These are phyloP conservation scores for Vultur gryphus DNA, from an alignment of 2,797 vertebrate species.

Conservation along the genomic window DNA sequence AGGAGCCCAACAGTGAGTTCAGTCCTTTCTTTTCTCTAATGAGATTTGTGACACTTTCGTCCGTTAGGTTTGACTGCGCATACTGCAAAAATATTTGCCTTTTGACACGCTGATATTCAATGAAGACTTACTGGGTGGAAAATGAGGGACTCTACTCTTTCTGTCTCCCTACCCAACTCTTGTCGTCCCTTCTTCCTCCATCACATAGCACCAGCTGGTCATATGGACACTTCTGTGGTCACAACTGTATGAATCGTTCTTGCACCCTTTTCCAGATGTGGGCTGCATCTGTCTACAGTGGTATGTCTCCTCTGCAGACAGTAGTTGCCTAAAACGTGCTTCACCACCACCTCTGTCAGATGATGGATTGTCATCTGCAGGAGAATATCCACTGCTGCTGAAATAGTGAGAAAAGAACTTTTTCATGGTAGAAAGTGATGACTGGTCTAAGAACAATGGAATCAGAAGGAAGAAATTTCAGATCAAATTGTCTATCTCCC, in stretches of 20 bases:
- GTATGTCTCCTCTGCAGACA: background rate
- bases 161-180: background rate
- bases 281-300: background rate
- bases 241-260: background rate
- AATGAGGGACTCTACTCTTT: background rate
- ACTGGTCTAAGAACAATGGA: background rate
- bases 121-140: background rate
- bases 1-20: slow-evolving; percentile 88
- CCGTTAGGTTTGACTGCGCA: background rate
- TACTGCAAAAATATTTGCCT: background rate
- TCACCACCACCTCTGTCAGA: background rate
- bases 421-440: background rate
- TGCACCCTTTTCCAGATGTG: background rate
- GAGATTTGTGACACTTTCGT: background rate
- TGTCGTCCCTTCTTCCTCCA: background rate
- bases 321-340: background rate
- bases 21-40: background rate
- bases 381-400: background rate
- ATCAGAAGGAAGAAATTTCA: background rate
- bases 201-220: background rate
- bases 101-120: background rate
- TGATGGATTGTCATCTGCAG: background rate
- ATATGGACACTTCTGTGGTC: background rate
- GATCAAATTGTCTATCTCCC: background rate
- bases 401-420: background rate